Conservation (phyloP, 2,888 invertebrate species). For the Agrotis exclamationis region DNA sequence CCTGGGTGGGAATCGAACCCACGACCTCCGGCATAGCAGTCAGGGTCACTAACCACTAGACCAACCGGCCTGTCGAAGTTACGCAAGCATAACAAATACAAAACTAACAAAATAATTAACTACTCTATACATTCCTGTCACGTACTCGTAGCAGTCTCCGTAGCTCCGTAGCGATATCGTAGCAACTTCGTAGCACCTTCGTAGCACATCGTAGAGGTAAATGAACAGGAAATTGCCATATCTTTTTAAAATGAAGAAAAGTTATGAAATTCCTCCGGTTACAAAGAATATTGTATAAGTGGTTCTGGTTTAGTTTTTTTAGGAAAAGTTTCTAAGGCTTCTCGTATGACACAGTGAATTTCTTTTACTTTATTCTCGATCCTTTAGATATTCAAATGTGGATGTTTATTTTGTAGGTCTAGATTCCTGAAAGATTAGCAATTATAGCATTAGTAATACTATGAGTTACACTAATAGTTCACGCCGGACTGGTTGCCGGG, state of each 20-base stretch:
- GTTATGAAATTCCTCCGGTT: constrained; percentile 10
- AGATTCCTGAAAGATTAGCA: too few species aligned
- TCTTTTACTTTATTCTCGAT: too few species aligned
- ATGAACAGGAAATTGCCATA: constrained; percentile 29
- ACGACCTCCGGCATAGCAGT: too few species aligned
- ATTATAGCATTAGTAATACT: too few species aligned
- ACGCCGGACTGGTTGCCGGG: too few species aligned
- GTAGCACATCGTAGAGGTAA: constrained; percentile 37
- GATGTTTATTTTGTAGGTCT: too few species aligned
- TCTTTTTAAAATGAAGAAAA: constrained; percentile 20
- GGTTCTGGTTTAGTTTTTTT: neutral
- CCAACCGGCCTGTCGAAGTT: too few species aligned
- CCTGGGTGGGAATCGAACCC: too few species aligned
- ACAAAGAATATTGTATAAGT: neutral
- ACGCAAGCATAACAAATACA: constrained; percentile 57
- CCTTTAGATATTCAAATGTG: too few species aligned
- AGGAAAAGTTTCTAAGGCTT: neutral
- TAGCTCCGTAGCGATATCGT: constrained; percentile 31
- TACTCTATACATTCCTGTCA: constrained; percentile 72
- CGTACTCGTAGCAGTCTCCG: constrained; percentile 73
- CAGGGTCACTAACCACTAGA: too few species aligned
- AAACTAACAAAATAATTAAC: constrained; percentile 61
- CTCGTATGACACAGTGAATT: too few species aligned
- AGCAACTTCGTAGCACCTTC: constrained; percentile 22
- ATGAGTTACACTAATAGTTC: too few species aligned